These are phyloP conservation scores for Perccottus glenii DNA, from an alignment of 2,113 vertebrate species.

Conservation along the genomic window DNA sequence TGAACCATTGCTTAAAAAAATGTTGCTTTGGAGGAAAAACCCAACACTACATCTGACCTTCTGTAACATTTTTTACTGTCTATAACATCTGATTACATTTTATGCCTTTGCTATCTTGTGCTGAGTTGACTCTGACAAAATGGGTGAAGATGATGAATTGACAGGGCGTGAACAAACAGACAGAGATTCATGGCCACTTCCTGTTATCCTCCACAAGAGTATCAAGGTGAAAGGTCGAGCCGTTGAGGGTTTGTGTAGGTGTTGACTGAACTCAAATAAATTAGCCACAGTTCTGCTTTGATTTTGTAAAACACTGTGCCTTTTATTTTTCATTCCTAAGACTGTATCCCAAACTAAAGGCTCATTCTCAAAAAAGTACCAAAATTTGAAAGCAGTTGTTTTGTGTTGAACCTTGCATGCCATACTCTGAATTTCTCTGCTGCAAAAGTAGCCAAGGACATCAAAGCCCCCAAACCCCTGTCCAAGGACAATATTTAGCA, in stretches of 20 bases:
- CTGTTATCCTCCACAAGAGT: conserved; percentile 34
- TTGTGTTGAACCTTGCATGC: conserved; percentile 51
- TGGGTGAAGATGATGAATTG: conserved; percentile 54
- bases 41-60: background rate
- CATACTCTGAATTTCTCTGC: conserved; percentile 49
- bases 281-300: background rate
- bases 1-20: conserved; percentile 9
- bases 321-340: conserved; percentile 13
- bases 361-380: conserved; percentile 33
- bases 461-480: conserved; percentile 32
- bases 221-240: conserved; percentile 31
- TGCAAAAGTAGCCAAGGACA: conserved; percentile 45
- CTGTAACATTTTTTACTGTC: background rate
- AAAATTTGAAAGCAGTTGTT: conserved; percentile 39
- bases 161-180: conserved; percentile 53
- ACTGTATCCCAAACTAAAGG: conserved; percentile 29
- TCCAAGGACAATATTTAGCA: conserved; percentile 70
- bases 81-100: conserved; percentile 42
- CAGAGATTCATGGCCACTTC: conserved; percentile 54
- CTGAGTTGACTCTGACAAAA: conserved; percentile 15
- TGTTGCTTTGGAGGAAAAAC: conserved; percentile 7
- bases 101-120: conserved; percentile 31
- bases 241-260: background rate
- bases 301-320: background rate
- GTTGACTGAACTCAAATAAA: conserved; percentile 11